Evolutionary conservation across 2,113 vertebrate genomes (phyloP).

Genomic region (Varanus komodoensis): DNA sequence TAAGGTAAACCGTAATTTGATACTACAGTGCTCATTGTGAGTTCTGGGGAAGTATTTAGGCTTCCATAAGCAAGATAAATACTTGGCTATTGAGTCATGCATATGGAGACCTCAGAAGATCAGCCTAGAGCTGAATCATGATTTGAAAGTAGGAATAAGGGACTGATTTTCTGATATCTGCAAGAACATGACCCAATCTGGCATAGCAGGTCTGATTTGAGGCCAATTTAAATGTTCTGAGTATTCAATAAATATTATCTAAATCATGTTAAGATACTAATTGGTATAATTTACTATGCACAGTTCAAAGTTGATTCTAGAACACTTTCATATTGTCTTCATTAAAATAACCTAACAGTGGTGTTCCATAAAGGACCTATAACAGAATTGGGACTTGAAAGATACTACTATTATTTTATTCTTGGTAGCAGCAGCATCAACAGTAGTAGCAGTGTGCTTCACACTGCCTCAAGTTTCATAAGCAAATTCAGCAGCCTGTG

Average conservation of each 20-base stretch:
- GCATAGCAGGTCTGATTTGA: not conserved
- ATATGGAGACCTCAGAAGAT: not conserved
- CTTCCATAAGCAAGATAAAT: not conserved
- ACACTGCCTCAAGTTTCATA: not conserved
- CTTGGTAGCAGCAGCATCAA: not conserved
- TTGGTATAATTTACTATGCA: not conserved
- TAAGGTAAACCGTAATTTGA: not conserved
- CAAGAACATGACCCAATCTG: not conserved
- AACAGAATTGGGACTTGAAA: not conserved
- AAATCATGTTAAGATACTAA: not conserved
- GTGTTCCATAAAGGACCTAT: not conserved
- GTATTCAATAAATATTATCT: slow-evolving; percentile 1
- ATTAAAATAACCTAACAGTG: not conserved
- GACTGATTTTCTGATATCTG: not conserved
- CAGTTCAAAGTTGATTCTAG: not conserved
- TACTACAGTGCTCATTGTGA: not conserved
- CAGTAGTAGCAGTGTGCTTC: not conserved
- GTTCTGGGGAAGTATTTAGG: not conserved
- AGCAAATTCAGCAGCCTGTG: not conserved
- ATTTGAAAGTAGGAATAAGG: not conserved
- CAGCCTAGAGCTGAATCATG: not conserved
- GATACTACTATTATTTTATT: not conserved
- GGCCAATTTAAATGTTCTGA: not conserved
- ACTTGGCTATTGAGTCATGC: not conserved
- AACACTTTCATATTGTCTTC: not conserved